Conservation (phyloP, 2,797 vertebrate species). For the Melanotaenia maccullochi region DNA sequence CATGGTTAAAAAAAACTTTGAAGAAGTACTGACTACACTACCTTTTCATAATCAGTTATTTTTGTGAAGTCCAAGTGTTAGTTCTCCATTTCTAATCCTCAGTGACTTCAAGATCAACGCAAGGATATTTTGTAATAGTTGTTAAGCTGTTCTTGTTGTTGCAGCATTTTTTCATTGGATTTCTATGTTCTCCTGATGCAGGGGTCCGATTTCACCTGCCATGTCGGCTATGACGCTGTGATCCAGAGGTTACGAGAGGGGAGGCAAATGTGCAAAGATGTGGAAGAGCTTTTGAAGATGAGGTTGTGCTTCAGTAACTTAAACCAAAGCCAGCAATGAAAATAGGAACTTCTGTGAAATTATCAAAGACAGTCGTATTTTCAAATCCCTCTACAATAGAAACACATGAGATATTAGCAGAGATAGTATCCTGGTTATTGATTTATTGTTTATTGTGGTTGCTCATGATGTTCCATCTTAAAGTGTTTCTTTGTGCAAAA, state of each 20-base stretch:
- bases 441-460: neutral
- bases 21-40: slow-evolving; percentile 11
- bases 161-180: slow-evolving; percentile 1
- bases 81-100: slow-evolving; percentile 71
- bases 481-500: neutral
- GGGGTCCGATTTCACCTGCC: slow-evolving; percentile 89
- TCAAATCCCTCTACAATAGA: neutral
- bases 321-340: slow-evolving; percentile 5
- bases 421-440: too few species aligned
- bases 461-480: neutral
- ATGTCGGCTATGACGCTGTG: slow-evolving; percentile 88
- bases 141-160: slow-evolving; percentile 23
- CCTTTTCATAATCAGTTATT: slow-evolving; percentile 6
- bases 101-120: slow-evolving; percentile 11
- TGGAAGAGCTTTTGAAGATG: slow-evolving; percentile 94
- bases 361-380: neutral
- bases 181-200: slow-evolving; percentile 62
- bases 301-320: slow-evolving; percentile 72
- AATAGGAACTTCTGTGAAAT: neutral
- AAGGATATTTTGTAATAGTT: slow-evolving; percentile 54
- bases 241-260: slow-evolving; percentile 90
- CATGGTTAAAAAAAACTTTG: neutral
- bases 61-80: slow-evolving; percentile 18
- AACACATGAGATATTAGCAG: neutral
- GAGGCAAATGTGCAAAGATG: slow-evolving; percentile 92